Percentiles rank a stretch among this genome's conserved stretches.
Evolutionary conservation across 2,797 vertebrate species (phyloP).

Genomic region (Hypotaenidia okinawae): DNA sequence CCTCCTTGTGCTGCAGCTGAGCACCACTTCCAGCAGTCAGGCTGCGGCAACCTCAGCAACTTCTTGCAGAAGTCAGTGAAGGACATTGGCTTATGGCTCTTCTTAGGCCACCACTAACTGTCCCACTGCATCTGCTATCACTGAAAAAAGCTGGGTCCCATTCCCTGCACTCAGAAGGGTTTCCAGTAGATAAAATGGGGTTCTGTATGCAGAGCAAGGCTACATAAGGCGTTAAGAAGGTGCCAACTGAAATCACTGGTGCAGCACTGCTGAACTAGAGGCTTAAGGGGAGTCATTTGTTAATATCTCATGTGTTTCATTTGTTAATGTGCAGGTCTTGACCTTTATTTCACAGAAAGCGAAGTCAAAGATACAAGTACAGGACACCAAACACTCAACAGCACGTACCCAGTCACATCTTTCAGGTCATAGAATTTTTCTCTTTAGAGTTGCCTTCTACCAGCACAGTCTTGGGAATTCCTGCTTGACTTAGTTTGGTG

Average conservation of each 20-base stretch:
- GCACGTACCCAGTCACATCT: background rate
- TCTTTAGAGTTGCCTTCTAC: background rate
- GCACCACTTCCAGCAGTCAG: background rate
- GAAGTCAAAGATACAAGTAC: background rate
- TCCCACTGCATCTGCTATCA: background rate
- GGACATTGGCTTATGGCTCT: background rate
- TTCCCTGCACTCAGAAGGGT: background rate
- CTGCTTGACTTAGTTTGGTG: background rate
- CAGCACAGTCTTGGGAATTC: background rate
- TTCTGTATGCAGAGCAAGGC: background rate
- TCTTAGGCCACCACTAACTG: background rate
- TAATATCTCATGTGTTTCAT: background rate
- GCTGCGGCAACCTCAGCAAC: background rate
- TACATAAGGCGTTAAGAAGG: background rate
- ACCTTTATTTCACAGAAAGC: background rate
- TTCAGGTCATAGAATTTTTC: background rate
- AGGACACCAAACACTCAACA: background rate
- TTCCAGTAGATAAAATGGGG: background rate
- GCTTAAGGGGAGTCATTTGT: background rate
- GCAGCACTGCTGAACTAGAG: background rate
- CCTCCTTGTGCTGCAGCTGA: fast-evolving
- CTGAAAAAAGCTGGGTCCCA: background rate
- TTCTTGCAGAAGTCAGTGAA: background rate
- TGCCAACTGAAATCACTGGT: background rate
- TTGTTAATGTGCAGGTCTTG: background rate